Percentiles rank a stretch among this genome's conserved stretches.
Evolutionary conservation across 2,113 vertebrate genomes (phyloP).

Genomic region (Cephalophus harveyi): DNA sequence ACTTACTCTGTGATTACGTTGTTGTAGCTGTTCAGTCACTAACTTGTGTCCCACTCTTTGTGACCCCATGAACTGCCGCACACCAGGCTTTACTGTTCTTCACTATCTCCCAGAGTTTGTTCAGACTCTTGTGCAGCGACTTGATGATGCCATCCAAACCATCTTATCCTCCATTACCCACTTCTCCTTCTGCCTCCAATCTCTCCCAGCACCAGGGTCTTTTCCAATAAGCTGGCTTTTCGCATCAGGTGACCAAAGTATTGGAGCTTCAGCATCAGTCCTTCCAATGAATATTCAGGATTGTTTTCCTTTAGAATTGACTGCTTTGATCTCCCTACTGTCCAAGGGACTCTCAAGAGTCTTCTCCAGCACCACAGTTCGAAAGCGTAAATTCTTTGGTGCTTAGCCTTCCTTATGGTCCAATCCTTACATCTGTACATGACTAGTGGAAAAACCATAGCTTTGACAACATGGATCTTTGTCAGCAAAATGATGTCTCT

Average conservation of each 20-base stretch:
- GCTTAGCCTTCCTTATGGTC: background rate
- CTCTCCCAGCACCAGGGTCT: background rate
- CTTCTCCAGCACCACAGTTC: background rate
- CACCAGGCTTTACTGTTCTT: background rate
- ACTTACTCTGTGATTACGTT: background rate
- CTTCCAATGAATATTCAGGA: background rate
- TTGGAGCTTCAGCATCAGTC: background rate
- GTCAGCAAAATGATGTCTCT: background rate
- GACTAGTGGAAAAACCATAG: background rate
- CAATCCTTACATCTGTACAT: background rate
- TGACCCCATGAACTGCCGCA: background rate
- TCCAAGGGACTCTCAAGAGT: background rate
- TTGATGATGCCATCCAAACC: background rate
- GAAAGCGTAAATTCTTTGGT: background rate
- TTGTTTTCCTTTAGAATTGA: background rate
- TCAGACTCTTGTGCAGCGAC: background rate
- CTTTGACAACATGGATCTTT: background rate
- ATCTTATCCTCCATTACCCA: background rate
- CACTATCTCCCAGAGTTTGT: background rate
- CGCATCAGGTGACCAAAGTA: background rate
- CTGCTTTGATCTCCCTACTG: background rate
- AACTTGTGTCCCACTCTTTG: background rate
- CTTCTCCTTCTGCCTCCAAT: background rate
- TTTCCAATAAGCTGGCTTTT: background rate
- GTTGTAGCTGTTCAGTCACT: background rate